Evolutionary conservation across 2,797 vertebrate genomes (phyloP), one percentile per base, ranked within the genome.

Genomic region (Helostoma temminkii): DNA sequence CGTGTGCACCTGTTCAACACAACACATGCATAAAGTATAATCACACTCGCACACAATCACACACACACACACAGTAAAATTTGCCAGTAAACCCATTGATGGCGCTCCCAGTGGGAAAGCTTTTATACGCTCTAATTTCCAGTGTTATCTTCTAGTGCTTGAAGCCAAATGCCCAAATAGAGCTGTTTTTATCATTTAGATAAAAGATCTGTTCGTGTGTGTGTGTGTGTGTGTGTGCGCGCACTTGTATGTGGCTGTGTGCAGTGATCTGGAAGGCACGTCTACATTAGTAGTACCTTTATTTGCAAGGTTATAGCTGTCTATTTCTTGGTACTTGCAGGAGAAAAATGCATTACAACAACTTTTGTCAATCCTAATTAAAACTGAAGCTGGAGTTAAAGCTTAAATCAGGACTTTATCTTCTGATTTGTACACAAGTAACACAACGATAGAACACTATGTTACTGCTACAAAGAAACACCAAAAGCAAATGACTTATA

Each of bases 51-150:
- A 66, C 53, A 62, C 72, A 64, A 50, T 22, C 4, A 63, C 45
- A 36, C n/a, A n/a, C n/a, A n/a, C 55, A 56, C 57, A 68, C 66
- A 52, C 57, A 80, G 47, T 55, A 41, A 54, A 70, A 73, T 77
- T 71, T 67, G 61, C 73, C 67, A 81, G 74, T 58, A 79, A 86
- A 84, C 53, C 58, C 22, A 68, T 43, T 66, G 72, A 82, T 67
- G 69, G 74, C 24, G 21, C 41, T 76, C 81, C 67, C 70, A 74
- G 56, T 73, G 81, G 70, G 76, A 60, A 60, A 53, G 66, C 61
- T 83, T 87, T 84, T 86, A 79, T 83, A 81, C 42, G 63, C 79
- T 88, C 74, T 90, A 82, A 91, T 91, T 92, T 90, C 66, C 86
- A 83, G 47, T 22, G 74, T 88, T 90, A 84, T 92, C 82, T 77